These are phyloP conservation scores for Anguilla obscura DNA, from an alignment of 2,797 vertebrate genomes.

Conservation along the genomic window DNA sequence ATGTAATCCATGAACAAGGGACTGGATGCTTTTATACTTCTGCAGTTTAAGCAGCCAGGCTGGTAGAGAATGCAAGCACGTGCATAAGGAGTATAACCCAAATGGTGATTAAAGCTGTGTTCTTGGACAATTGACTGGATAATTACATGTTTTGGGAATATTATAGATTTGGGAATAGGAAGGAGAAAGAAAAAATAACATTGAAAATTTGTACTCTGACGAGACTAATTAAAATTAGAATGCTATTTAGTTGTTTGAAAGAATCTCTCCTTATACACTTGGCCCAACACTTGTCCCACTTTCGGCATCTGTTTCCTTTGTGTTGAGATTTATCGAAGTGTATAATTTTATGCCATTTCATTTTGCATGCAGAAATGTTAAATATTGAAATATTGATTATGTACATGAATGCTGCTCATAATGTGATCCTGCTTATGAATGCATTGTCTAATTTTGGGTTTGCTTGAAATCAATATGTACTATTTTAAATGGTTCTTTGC, in stretches of 20 bases:
- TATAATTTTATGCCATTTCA: background rate
- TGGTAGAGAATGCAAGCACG: background rate
- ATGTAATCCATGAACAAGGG: conserved; percentile 42
- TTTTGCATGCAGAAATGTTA: background rate
- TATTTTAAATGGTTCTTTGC: background rate
- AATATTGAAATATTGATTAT: background rate
- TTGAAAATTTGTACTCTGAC: background rate
- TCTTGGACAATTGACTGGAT: background rate
- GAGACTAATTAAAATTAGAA: background rate
- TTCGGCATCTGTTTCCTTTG: background rate
- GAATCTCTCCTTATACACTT: background rate
- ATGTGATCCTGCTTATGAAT: no score
- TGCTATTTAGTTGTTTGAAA: background rate
- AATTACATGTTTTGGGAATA: background rate
- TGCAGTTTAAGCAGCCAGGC: conserved; percentile 29
- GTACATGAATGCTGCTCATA: no score
- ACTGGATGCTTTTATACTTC: conserved; percentile 43
- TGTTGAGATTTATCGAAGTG: background rate
- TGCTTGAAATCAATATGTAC: background rate
- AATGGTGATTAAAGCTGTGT: background rate
- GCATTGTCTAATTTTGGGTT: no score
- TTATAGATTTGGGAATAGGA: background rate
- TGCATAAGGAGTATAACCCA: background rate
- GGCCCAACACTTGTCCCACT: background rate
- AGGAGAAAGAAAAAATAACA: background rate